A percentile compares a stretch with the other conserved stretches of the same genome.
phyloP scores from a whole-genome alignment of 2,113 vertebrate genomes.

The Ictalurus furcatus region DNA sequence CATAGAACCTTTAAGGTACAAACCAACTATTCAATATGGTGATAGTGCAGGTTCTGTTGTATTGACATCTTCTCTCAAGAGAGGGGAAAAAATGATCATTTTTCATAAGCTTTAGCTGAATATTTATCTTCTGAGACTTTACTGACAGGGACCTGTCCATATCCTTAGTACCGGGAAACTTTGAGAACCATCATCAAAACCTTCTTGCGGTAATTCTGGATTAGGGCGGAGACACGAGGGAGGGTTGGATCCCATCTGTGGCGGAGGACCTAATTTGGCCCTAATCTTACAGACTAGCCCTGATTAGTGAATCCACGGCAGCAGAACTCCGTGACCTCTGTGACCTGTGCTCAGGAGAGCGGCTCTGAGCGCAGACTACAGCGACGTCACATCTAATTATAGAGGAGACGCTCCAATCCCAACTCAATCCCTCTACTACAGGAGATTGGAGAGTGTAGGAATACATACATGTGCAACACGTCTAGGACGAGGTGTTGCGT shows the following conservation, averaged over 20 bases:
- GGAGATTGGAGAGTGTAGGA: neutral
- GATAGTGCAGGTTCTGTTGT: neutral
- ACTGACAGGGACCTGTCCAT: neutral
- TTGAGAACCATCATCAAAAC: neutral
- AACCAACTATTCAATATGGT: neutral
- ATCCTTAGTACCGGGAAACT: neutral
- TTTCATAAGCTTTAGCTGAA: neutral
- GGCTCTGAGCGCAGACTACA: constrained; percentile 11
- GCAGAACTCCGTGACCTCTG: constrained; percentile 16
- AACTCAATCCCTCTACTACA: constrained; percentile 29
- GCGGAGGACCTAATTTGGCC: constrained; percentile 42
- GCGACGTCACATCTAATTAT: constrained; percentile 46
- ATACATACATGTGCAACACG: neutral
- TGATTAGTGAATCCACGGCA: constrained; percentile 50
- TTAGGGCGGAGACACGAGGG: constrained; percentile 26
- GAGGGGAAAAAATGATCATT: neutral
- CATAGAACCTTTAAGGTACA: neutral
- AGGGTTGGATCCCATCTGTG: constrained; percentile 27
- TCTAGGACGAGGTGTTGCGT: neutral
- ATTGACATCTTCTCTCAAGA: neutral
- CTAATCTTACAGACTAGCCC: constrained; percentile 51
- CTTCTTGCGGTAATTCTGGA: constrained; percentile 31
- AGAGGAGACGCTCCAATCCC: constrained; percentile 17
- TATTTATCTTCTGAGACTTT: neutral
- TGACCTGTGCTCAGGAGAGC: neutral